phyloP scores from a whole-genome alignment of 2,797 vertebrate genomes.

The Gymnoscopelus braueri region DNA sequence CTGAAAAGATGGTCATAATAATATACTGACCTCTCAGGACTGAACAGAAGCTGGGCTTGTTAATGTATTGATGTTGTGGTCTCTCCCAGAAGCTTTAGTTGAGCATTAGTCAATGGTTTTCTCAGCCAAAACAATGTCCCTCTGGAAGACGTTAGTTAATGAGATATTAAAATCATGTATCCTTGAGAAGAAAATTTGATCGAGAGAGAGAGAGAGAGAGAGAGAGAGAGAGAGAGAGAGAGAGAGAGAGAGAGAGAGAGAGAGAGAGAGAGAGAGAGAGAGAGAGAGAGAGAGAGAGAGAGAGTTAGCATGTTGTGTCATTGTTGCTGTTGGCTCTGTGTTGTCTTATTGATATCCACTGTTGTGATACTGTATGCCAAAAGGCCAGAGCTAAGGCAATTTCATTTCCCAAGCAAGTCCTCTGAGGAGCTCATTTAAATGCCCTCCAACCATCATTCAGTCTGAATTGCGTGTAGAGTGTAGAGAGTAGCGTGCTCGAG shows the following conservation, averaged over 20 bases:
- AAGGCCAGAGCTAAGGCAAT: constrained; percentile 71
- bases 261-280: too few species aligned
- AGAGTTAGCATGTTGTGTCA: constrained; percentile 14
- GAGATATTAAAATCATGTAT: constrained; percentile 19
- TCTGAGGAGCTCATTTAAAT: constrained; percentile 75
- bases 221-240: not conserved
- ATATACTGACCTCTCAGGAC: not conserved
- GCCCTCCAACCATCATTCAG: constrained; percentile 69
- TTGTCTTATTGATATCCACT: constrained; percentile 73
- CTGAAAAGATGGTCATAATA: too few species aligned
- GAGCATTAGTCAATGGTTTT: not conserved
- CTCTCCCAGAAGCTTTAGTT: constrained; percentile 5
- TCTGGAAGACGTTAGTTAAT: constrained; percentile 1
- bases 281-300: not conserved
- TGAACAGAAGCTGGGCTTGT: not conserved
- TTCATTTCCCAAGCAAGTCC: constrained; percentile 71
- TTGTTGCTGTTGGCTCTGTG: not conserved
- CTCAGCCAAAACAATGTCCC: constrained; percentile 17
- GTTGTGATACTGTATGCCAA: constrained; percentile 52
- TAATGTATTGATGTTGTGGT: constrained; percentile 1
- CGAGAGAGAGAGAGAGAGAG: constrained; percentile 2
- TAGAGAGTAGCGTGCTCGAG: constrained; percentile 35
- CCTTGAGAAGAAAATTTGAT: too few species aligned
- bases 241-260: too few species aligned
- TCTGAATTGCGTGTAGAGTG: constrained; percentile 65